Evolutionary conservation across 2,113 vertebrate genomes (phyloP), one percentile per base, ranked within the genome.

Genomic region (Prunella fulvescens): DNA sequence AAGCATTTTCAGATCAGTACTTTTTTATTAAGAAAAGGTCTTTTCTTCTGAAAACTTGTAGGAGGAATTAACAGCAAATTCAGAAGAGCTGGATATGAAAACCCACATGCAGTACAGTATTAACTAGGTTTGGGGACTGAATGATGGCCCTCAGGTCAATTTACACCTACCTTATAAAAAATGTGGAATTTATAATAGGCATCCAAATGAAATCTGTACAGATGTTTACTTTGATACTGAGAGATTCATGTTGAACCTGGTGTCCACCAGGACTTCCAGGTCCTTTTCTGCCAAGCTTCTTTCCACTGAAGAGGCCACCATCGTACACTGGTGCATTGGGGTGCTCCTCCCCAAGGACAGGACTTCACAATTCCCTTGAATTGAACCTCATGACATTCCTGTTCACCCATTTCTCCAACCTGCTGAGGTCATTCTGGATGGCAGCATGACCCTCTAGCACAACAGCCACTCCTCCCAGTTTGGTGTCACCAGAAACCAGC

Each of bases 381-480:
- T 8, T 18, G 61, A 53, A 67, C 28, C 13, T 26, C 11, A 24
- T 35, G 45, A 11, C 9, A 6, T 33, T 61, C 17, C 40, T 54
- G 14, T 9, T 31, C 6, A 29, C 8, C 25, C 31, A 19, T 23
- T 76, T 42, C 14, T 82, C 69, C 54, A 54, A 1, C 11, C 18
- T 54, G 8, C 1, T 61, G 35, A 54, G 31, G 6, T 54, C 62
- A 31, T 60, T 47, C 40, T 69, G 24, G n/a, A 35, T 67, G 54
- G 29, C 20, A 82, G 17, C n/a, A 76, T 0, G 0, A 31, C 29
- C 39, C 35, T 76, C 7, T 28, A 9, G 9, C 19, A 6, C 5
- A 37, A 28, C 35, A 62, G 31, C 22, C 12, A 11, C 31, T 54
- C 10, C 62, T 56, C 47, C 31, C 47, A 61, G 25, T 31, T 22